Percentiles rank a stretch among this genome's conserved stretches.
Evolutionary conservation across 1,140 invertebrate genomes (phyloP).

Genomic region (Aphidius gifuensis): DNA sequence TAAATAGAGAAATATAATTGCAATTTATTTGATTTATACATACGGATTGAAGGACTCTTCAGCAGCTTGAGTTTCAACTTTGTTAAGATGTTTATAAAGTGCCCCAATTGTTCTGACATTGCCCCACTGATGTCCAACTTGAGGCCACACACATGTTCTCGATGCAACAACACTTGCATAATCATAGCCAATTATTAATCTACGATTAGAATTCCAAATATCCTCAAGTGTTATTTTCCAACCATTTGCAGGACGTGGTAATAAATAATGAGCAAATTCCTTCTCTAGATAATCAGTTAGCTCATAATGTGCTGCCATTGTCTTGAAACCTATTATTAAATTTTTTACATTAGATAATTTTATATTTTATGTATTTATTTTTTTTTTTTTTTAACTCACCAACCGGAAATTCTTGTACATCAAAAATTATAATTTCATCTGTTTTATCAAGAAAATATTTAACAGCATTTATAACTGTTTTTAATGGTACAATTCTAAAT

Average conservation of each 20-base stretch:
- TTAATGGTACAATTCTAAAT: slow-evolving; percentile 52
- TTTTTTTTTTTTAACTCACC: slow-evolving; percentile 42
- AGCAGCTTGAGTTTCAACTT: slow-evolving; percentile 34
- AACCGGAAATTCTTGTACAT: slow-evolving; percentile 62
- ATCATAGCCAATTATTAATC: slow-evolving; percentile 62
- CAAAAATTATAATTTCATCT: slow-evolving; percentile 65
- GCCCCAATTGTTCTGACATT: slow-evolving; percentile 55
- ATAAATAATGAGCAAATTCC: slow-evolving; percentile 54
- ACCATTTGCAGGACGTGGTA: slow-evolving; percentile 45
- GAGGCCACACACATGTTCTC: slow-evolving; percentile 45
- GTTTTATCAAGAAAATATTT: slow-evolving; percentile 59
- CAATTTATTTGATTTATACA: neutral
- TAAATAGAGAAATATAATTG: too few species aligned
- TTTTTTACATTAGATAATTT: neutral
- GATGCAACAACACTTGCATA: slow-evolving; percentile 39
- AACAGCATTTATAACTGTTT: slow-evolving; percentile 55
- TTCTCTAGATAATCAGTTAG: slow-evolving; percentile 53
- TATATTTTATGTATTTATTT: neutral
- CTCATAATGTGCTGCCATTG: slow-evolving; percentile 51
- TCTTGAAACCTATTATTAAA: slow-evolving; percentile 46
- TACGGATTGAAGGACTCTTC: slow-evolving; percentile 43
- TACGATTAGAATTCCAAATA: slow-evolving; percentile 55
- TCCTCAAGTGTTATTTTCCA: slow-evolving; percentile 53
- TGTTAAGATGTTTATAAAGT: slow-evolving; percentile 52
- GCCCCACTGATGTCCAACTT: slow-evolving; percentile 62